phyloP scores from a whole-genome alignment of 2,888 invertebrate genomes.

The Auanema sp. region DNA sequence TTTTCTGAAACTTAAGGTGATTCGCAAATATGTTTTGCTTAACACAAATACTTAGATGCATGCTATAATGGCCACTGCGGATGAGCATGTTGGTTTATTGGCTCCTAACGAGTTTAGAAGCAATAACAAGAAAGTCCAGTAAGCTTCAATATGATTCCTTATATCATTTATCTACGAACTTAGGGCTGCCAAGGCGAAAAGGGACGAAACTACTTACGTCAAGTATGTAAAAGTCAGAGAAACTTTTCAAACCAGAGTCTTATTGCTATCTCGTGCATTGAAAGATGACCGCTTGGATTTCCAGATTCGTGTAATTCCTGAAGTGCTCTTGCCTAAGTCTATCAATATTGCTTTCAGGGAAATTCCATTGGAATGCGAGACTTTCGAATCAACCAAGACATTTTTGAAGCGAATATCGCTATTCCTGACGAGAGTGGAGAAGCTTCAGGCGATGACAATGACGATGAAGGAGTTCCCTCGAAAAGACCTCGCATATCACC shows the following conservation, averaged over 20 bases:
- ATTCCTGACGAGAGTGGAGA: too few species aligned
- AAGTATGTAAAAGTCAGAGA: conserved; percentile 20
- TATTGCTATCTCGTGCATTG: conserved; percentile 16
- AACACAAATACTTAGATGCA: conserved; percentile 5
- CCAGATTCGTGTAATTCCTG: conserved; percentile 15
- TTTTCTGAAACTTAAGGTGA: conserved; percentile 15
- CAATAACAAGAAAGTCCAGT: conserved; percentile 12
- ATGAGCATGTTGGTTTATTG: conserved; percentile 19
- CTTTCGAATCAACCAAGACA: conserved; percentile 29
- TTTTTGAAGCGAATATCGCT: too few species aligned
- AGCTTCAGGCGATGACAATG: too few species aligned
- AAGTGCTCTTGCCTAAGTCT: neutral
- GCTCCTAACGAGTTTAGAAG: neutral
- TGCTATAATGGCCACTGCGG: conserved; percentile 19
- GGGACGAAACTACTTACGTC: conserved; percentile 17
- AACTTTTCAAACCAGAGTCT: conserved; percentile 14
- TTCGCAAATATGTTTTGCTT: neutral
- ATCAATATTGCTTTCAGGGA: conserved; percentile 22
- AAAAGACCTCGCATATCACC: too few species aligned
- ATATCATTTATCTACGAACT: neutral
- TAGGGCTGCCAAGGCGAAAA: conserved; percentile 12
- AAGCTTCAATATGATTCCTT: neutral
- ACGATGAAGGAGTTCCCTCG: too few species aligned
- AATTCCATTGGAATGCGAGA: conserved; percentile 44
- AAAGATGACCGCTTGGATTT: conserved; percentile 23